Base-by-base conservation (phyloP, 2,113 vertebrate species). In the Mesitornis unicolor region DNA sequence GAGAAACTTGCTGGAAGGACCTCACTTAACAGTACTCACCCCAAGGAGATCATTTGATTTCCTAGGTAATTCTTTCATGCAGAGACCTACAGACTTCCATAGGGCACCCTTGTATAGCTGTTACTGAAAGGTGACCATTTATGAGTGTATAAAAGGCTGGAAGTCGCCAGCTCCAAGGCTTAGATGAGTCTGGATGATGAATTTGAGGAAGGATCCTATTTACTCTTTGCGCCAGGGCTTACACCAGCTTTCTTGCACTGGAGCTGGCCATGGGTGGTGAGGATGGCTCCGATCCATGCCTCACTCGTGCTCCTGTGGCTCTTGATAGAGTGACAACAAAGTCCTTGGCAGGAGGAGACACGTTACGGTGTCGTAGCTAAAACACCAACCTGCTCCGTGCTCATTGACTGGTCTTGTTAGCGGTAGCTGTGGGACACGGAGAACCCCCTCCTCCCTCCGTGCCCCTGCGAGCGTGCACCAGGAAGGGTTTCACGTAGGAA, bases 401-500 rank as follows among this genome's bases (percentile, higher is more conserved):
- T 94, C 35, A 4, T 20, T 40, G 69, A 54, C 79, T 6, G 1
- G 38, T 25, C 29, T 5, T 2, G 57, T 48, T 38, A 48, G 12
- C 43, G 5, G 69, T 1, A 5, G 24, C 60, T 25, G 70, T 9
- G 28, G 84, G 85, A 79, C 92, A 54, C 0, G 2, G 87, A 84
- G 78, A 95, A 9, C 43, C 65, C 78, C 51, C 81, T 87, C 90
- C 93, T 96, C 77, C 69, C 69, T 77, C 59, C 0, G 16, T 0
- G 4, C 40, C 90, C 81, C 81, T 50, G 79, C 0, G 2, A 93
- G 82, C 20, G 1, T n/a, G 92, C 89, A 93, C 76, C 0, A 3
- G 7, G 53, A 79, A 69, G 87, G 87, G 65, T 36, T 96, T 84
- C 82, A 47, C 2, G 22, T 17, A 75, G 95, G 93, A 97, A 97